A percentile compares a stretch with the other conserved stretches of the same genome.
Evolutionary conservation across 2,113 vertebrate species (phyloP).

Genomic region (Gulo gulo): DNA sequence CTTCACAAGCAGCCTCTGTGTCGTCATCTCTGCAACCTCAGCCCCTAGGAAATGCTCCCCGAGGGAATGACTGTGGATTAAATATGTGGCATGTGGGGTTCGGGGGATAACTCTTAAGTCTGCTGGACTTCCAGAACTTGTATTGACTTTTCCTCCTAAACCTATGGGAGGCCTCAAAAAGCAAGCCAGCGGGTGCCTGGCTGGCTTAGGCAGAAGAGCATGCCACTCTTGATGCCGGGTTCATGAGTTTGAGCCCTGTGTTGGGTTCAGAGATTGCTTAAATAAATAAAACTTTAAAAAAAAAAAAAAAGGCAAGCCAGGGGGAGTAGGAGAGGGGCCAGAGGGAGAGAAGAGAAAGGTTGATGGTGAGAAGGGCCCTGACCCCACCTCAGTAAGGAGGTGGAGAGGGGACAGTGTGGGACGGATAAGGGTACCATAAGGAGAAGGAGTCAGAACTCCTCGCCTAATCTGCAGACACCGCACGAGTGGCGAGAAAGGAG

Average conservation of each 20-base stretch:
- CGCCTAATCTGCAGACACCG: not conserved
- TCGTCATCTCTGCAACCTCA: not conserved
- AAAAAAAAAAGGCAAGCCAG: not conserved
- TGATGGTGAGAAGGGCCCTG: not conserved
- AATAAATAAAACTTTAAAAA: not conserved
- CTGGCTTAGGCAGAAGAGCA: not conserved
- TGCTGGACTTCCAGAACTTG: not conserved
- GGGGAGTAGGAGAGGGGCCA: not conserved
- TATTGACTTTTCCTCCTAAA: not conserved
- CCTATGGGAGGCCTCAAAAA: not conserved
- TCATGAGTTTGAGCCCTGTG: not conserved
- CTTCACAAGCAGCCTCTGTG: not conserved
- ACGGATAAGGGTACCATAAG: not conserved
- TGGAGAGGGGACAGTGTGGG: not conserved
- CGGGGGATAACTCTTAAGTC: not conserved
- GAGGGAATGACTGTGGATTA: not conserved
- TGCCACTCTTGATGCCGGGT: not conserved
- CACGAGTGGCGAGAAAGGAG: not conserved
- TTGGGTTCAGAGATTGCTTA: not conserved
- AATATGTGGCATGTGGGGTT: not conserved
- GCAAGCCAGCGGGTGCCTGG: not conserved
- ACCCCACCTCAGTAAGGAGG: not conserved
- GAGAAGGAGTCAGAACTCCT: not conserved
- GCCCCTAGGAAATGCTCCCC: not conserved
- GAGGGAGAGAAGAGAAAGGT: not conserved